Evolutionary conservation across 2,797 vertebrate species (phyloP).

Genomic region (Sphenopsis melanotis): DNA sequence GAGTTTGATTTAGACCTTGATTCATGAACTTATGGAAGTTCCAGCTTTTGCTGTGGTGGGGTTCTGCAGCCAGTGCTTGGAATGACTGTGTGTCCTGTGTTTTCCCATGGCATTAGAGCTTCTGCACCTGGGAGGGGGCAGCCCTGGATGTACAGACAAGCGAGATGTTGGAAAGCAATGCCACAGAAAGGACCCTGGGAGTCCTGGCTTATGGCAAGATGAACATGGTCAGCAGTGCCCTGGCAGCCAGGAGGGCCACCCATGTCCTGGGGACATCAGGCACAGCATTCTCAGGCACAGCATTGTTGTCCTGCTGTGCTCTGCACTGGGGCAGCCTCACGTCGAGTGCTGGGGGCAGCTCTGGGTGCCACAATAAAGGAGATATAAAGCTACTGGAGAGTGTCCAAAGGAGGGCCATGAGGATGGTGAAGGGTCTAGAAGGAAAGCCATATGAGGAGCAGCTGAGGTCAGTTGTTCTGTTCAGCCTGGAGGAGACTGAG

Average conservation of each 20-base stretch:
- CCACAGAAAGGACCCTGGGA: fast-evolving
- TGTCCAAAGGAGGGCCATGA: not conserved
- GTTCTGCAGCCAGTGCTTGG: not conserved
- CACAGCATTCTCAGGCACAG: not conserved
- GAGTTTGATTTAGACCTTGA: not conserved
- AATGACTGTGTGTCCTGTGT: not conserved
- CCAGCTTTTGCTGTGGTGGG: not conserved
- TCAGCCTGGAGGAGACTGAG: not conserved
- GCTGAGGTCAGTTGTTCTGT: not conserved
- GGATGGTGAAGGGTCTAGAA: not conserved
- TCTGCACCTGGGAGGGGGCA: not conserved
- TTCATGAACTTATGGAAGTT: not conserved
- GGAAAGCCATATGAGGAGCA: fast-evolving
- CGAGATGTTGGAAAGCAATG: not conserved
- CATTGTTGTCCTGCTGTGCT: not conserved
- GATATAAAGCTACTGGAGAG: fast-evolving
- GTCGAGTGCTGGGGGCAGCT: fast-evolving
- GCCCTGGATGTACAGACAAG: not conserved
- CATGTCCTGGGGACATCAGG: fast-evolving
- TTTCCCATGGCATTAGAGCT: not conserved
- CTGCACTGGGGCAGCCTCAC: not conserved
- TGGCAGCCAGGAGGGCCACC: not conserved
- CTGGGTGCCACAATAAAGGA: not conserved
- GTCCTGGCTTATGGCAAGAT: fast-evolving
- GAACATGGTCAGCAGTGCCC: not conserved